Percentiles rank a stretch among this genome's conserved stretches.
These are phyloP conservation scores for Beroe ovata DNA, from an alignment of 37 sponge, comb jelly and placozoan species.

Conservation along the genomic window DNA sequence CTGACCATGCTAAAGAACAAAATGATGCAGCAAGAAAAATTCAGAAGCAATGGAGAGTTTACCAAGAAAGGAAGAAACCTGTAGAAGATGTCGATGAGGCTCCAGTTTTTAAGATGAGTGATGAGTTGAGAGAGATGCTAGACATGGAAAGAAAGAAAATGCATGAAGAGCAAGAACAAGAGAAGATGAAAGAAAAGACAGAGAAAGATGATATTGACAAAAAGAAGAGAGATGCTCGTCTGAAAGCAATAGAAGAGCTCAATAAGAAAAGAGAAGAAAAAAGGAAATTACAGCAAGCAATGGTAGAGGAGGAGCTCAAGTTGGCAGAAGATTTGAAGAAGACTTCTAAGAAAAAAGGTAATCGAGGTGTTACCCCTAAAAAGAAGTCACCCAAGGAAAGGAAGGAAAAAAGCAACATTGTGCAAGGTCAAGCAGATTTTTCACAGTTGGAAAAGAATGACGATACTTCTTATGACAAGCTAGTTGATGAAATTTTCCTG, in stretches of 20 bases:
- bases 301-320: constrained; percentile 77
- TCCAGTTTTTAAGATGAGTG: constrained; percentile 8
- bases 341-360: background rate
- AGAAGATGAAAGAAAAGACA: background rate
- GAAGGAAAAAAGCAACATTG: background rate
- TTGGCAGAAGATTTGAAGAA: background rate
- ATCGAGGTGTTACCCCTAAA: constrained; percentile 36
- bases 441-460: background rate
- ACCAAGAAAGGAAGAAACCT: background rate
- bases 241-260: constrained; percentile 78
- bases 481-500: constrained; percentile 46
- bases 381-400: background rate
- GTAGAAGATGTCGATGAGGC: background rate
- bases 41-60: constrained; percentile 25
- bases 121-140: constrained; percentile 46
- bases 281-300: constrained; percentile 69
- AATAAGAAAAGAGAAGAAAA: constrained; percentile 83
- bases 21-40: constrained; percentile 35
- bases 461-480: constrained; percentile 15
- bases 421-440: background rate
- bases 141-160: constrained; percentile 22
- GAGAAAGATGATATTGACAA: constrained; percentile 19
- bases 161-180: constrained; percentile 24
- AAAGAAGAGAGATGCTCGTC: constrained; percentile 68
- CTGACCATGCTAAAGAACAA: background rate